Base-by-base conservation (phyloP, 2,797 vertebrate genomes). In the Argentina silus region DNA sequence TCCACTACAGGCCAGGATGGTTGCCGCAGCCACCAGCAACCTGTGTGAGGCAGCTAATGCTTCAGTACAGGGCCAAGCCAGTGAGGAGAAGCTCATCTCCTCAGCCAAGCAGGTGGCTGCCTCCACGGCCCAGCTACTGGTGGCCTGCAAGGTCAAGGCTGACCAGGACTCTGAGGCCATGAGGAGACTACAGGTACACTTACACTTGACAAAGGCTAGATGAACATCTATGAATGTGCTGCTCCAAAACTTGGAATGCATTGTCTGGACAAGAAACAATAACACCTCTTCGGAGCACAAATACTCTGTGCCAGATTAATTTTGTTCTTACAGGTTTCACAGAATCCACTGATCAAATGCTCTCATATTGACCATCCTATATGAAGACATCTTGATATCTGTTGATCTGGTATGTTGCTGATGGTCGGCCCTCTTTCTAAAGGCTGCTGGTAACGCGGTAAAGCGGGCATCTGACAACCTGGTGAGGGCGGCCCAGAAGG, bases 91-190 rank as follows among this genome's bases (percentile, higher is more conserved):
- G 78, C 94, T 97, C 77, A 97, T 96, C 90, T 97, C 96, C 6
- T 97, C 95, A 0, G 96, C 96, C 78, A 97, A 97, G 86, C 96
- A 96, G 85, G 96, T 97, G 19, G 96, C 96, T 0, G 96, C 95
- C 6, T 96, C 95, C 77, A 97, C 96, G 0, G 96, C 96, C 2
- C 96, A 97, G 85, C 82, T 97, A 72, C 93, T 97, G 56, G 96
- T 97, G 83, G 95, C 96, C 80, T 96, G 95, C 84, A 97, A 97
- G 87, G 96, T 97, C 83, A 97, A 96, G 82, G 96, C 96, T 8
- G 94, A 96, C 78, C 95, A 96, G 79, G 96, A 96, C 73, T 97
- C 96, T 0, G 96, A 97, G 89, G 96, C 96, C 82, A 95, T 97
- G 95, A 93, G 94, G 87, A 93, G 96, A 83, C 91, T 97, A 70